These are phyloP conservation scores for Apodemus sylvaticus DNA, from an alignment of 2,113 vertebrate genomes.

Conservation along the genomic window DNA sequence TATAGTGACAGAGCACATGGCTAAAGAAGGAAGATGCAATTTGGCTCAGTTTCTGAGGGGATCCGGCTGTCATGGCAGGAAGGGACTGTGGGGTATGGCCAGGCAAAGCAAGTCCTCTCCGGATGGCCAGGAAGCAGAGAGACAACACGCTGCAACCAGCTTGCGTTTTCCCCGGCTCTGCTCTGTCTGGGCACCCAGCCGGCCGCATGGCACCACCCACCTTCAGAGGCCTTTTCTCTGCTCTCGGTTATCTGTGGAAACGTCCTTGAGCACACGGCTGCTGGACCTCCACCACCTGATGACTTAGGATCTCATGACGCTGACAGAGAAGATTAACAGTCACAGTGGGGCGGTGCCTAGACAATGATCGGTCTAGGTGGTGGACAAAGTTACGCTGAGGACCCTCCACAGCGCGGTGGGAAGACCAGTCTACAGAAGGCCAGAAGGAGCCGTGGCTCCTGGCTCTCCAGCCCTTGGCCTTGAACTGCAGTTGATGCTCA, in stretches of 20 bases:
- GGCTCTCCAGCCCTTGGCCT: not conserved
- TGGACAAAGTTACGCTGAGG: too few relatives aligned
- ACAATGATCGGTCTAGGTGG: too few relatives aligned
- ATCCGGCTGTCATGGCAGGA: not conserved
- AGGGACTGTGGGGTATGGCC: not conserved
- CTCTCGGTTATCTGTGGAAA: not conserved
- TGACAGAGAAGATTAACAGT: not conserved
- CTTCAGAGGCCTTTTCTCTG: not conserved
- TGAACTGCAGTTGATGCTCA: not conserved
- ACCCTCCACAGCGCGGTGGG: not conserved
- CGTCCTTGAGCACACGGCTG: not conserved
- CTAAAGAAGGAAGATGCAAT: not conserved
- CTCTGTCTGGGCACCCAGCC: not conserved
- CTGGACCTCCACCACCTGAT: not conserved
- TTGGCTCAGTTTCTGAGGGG: not conserved
- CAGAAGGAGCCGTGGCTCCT: too few relatives aligned
- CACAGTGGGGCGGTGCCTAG: not conserved
- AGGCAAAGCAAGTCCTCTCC: not conserved
- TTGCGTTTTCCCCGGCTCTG: not conserved
- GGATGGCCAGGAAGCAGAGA: not conserved
- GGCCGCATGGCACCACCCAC: fast-evolving
- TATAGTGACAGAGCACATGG: not conserved
- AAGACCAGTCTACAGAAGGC: too few relatives aligned
- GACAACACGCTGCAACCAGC: too few relatives aligned
- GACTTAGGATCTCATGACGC: not conserved